Evolutionary conservation across 2,113 vertebrate genomes (phyloP), one percentile per base, ranked within the genome.

Genomic region (Furnarius figulus): DNA sequence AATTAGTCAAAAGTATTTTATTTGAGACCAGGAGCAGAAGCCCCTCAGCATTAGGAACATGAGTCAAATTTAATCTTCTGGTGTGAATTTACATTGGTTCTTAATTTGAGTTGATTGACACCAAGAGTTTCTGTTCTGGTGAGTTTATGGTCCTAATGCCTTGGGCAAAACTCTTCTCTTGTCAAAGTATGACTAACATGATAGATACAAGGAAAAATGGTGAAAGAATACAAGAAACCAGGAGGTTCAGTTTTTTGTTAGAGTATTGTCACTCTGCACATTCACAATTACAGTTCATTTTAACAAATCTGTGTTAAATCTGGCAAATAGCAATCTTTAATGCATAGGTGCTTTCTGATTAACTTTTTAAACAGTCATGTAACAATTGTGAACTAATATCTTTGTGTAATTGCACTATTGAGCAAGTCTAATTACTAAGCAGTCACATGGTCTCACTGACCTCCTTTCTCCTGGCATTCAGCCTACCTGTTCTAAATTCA

Each of bases 401-500:
- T 97, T 93, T 96, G 63, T 93, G 89, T 91, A 92, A 94, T 49
- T 94, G 85, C 44, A 73, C 66, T 96, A 61, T 95, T 96, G 95
- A 95, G 93, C 72, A 95, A 94, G 65, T 62, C 66, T 92, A 96
- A 93, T 96, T 96, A 87, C 87, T 93, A 73, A 95, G 80, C 85
- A 89, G 93, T 96, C 91, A 93, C 72, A 28, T 97, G 92, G 90
- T 82, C 80, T 94, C 90, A 96, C 94, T 97, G 96, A 97, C 93
- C 94, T 97, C 94, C 87, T 97, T 97, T 97, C 80, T 97, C 33
- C 68, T 97, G 96, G 92, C 95, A 91, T 74, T 87, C 90, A 90
- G 95, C 95, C 92, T 71, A 89, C 84, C 85, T 94, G 85, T 85
- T 89, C 75, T 91, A 70, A 88, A 92, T 80, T 83, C 49, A 25